These are phyloP conservation scores for Muscicapa adusta DNA, from an alignment of 2,113 vertebrate species.

Conservation along the genomic window DNA sequence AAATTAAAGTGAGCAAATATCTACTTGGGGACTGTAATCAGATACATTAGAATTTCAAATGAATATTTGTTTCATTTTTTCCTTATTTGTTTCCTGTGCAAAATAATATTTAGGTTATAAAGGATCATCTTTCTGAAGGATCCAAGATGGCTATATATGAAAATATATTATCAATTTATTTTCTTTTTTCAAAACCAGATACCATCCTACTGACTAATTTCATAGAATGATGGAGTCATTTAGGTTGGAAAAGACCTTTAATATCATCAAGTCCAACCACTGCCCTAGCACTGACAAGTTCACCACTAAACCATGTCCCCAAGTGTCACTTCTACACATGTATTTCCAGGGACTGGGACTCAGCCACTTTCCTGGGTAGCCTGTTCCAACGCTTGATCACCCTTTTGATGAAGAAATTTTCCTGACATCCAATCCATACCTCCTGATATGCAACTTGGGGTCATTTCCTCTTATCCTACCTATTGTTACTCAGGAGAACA, in stretches of 20 bases:
- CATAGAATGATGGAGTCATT: not conserved
- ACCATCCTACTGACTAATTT: not conserved
- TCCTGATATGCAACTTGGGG: not conserved
- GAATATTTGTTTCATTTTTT: not conserved
- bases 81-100: not conserved
- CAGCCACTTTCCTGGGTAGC: not conserved
- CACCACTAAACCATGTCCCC: not conserved
- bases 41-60: not conserved
- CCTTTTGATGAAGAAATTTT: not conserved
- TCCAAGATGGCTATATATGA: not conserved
- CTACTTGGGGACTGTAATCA: not conserved
- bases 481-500: not conserved
- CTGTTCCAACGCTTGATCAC: not conserved
- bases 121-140: not conserved
- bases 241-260: not conserved
- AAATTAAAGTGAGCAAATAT: not conserved
- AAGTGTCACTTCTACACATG: not conserved
- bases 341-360: not conserved
- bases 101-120: not conserved
- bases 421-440: not conserved
- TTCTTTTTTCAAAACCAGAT: not conserved
- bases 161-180: not conserved
- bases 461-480: not conserved
- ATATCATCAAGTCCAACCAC: not conserved
- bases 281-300: not conserved